These are phyloP conservation scores for Oscheius sp. DNA, from an alignment of 2,888 invertebrate species.

Conservation along the genomic window DNA sequence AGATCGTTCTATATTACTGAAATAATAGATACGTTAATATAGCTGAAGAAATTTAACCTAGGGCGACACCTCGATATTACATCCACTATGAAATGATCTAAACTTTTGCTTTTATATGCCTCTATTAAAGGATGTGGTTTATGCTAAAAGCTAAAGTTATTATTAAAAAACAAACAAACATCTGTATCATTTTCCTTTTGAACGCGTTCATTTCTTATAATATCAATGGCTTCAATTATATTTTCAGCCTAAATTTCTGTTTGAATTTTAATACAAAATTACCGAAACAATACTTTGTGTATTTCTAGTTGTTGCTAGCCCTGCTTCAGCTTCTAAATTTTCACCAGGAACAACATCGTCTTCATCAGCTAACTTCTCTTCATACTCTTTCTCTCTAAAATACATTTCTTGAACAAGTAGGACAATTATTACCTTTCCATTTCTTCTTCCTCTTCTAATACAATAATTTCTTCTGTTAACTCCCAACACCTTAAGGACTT, in stretches of 20 bases:
- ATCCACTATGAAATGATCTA: constrained; percentile 84
- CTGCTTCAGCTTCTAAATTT: constrained; percentile 76
- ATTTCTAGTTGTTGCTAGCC: constrained; percentile 86
- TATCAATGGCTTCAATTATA: constrained; percentile 87
- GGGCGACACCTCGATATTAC: constrained; percentile 74
- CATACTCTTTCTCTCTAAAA: constrained; percentile 70
- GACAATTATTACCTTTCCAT: constrained; percentile 79
- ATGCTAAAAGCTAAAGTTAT: constrained; percentile 37
- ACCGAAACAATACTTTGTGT: constrained; percentile 79
- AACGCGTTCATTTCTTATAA: constrained; percentile 73
- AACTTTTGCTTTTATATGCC: constrained; percentile 80
- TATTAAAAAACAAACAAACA: constrained; percentile 5
- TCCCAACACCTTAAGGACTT: constrained; percentile 85
- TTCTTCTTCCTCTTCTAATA: constrained; percentile 90
- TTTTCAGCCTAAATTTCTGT: constrained; percentile 79
- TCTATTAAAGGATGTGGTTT: constrained; percentile 83
- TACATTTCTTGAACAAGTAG: constrained; percentile 87
- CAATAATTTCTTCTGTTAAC: constrained; percentile 85
- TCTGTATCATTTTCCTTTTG: constrained; percentile 47
- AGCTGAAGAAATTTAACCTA: constrained; percentile 28
- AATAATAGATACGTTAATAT: not conserved
- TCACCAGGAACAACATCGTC: constrained; percentile 71
- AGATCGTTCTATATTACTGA: constrained; percentile 89
- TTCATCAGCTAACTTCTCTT: constrained; percentile 73
- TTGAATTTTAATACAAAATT: constrained; percentile 63